A percentile compares a stretch with the other conserved stretches of the same genome.
Conservation (phyloP, 1,140 invertebrate genomes). For the Druon quercuslanigerum region DNA sequence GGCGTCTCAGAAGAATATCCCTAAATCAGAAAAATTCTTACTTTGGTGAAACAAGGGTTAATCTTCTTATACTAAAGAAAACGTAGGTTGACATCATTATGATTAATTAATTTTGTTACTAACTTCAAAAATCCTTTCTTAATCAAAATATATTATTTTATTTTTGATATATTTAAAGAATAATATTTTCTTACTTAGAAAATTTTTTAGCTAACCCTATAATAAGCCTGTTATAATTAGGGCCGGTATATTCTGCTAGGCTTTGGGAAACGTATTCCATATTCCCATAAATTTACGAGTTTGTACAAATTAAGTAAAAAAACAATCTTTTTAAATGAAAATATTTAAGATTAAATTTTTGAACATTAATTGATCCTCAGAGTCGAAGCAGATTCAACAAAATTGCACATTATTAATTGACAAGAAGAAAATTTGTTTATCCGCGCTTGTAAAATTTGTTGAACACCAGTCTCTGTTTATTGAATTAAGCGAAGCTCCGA, state of each 20-base stretch:
- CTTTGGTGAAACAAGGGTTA: background rate
- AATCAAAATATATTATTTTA: too few species aligned
- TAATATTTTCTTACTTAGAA: too few species aligned
- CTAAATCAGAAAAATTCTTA: background rate
- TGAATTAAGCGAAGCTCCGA: constrained; percentile 9
- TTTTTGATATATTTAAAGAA: too few species aligned
- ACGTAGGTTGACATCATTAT: too few species aligned
- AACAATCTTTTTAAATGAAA: background rate
- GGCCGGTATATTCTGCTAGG: too few species aligned
- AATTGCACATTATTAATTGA: constrained; percentile 16
- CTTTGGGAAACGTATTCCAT: too few species aligned
- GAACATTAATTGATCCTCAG: background rate
- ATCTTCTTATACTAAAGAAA: background rate
- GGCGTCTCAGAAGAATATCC: background rate
- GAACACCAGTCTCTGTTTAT: background rate
- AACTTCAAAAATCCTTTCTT: too few species aligned
- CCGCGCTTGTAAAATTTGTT: background rate
- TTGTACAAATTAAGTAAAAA: background rate
- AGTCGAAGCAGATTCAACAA: background rate
- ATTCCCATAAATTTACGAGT: too few species aligned
- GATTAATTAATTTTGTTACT: too few species aligned
- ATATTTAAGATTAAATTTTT: background rate
- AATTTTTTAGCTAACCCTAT: too few species aligned
- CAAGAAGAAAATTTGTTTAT: background rate
- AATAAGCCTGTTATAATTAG: too few species aligned